Conservation (phyloP, 2,797 vertebrate genomes). For the Halcyon leucocephala region DNA sequence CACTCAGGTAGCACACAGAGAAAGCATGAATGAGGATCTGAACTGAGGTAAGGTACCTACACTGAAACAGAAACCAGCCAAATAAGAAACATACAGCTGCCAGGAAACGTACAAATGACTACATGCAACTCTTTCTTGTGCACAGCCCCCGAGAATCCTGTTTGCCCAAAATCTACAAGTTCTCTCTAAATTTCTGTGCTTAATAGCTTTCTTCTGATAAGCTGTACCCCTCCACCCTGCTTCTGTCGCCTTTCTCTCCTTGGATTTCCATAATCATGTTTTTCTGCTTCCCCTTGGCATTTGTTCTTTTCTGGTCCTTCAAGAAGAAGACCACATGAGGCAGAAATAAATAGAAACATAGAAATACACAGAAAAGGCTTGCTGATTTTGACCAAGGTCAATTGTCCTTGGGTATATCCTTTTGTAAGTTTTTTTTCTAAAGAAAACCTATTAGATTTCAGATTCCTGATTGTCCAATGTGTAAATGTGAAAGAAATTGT, state of each 20-base stretch:
- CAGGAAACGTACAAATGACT: background rate
- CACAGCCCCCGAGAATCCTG: rapidly evolving
- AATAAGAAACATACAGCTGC: background rate
- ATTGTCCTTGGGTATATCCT: background rate
- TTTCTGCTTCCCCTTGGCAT: background rate
- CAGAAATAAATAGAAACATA: background rate
- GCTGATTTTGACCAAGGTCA: background rate
- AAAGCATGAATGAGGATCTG: rapidly evolving
- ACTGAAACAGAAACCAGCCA: rapidly evolving
- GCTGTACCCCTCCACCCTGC: rapidly evolving
- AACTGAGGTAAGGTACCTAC: background rate
- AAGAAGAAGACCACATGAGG: background rate
- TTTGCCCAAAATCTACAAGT: background rate
- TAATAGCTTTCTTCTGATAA: background rate
- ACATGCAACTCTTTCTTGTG: background rate
- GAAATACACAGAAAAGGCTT: background rate
- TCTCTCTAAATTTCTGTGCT: background rate
- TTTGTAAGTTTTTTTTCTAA: background rate
- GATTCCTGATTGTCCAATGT: background rate
- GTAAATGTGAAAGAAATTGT: background rate
- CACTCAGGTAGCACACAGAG: background rate
- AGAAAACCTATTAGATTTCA: background rate
- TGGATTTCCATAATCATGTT: background rate
- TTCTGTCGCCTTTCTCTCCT: background rate
- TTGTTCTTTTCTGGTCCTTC: background rate